Conservation (phyloP, 2,888 invertebrate genomes). For the Terebella lapidaria region DNA sequence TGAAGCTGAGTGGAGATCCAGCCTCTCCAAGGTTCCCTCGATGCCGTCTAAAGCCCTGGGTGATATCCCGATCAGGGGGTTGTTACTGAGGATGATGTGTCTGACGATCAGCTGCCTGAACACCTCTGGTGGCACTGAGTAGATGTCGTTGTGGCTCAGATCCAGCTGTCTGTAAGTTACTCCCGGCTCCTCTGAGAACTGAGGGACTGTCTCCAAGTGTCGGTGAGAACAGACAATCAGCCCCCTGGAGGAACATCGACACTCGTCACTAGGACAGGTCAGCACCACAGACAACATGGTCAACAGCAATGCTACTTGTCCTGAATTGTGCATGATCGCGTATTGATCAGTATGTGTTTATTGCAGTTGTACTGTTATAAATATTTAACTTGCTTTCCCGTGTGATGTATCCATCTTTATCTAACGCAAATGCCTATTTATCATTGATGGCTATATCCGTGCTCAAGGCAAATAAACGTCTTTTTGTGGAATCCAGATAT, state of each 20-base stretch:
- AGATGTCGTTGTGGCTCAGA: conserved; percentile 22
- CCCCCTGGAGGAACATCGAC: conserved; percentile 15
- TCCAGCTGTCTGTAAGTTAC: conserved; percentile 16
- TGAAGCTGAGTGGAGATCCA: conserved; percentile 15
- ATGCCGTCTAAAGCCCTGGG: conserved; percentile 24
- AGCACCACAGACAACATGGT: too few relatives aligned
- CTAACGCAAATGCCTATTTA: too few relatives aligned
- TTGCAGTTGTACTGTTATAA: too few relatives aligned
- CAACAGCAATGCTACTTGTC: too few relatives aligned
- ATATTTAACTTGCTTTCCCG: too few relatives aligned
- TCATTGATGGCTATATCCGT: too few relatives aligned
- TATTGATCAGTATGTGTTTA: too few relatives aligned
- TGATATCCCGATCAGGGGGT: conserved; percentile 23
- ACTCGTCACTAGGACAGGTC: conserved; percentile 19
- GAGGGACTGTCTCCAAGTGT: conserved; percentile 18
- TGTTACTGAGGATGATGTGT: conserved; percentile 18
- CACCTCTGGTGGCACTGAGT: conserved; percentile 18
- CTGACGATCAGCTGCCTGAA: conserved; percentile 14
- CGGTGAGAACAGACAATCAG: conserved; percentile 17
- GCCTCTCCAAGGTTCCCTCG: conserved; percentile 14
- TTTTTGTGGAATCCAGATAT: too few relatives aligned
- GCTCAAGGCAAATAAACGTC: too few relatives aligned
- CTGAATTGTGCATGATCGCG: too few relatives aligned
- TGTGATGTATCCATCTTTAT: too few relatives aligned
- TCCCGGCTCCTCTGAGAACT: conserved; percentile 8